These are phyloP conservation scores for Heliothis subflexa DNA, from an alignment of 1,140 invertebrate species.

Conservation along the genomic window DNA sequence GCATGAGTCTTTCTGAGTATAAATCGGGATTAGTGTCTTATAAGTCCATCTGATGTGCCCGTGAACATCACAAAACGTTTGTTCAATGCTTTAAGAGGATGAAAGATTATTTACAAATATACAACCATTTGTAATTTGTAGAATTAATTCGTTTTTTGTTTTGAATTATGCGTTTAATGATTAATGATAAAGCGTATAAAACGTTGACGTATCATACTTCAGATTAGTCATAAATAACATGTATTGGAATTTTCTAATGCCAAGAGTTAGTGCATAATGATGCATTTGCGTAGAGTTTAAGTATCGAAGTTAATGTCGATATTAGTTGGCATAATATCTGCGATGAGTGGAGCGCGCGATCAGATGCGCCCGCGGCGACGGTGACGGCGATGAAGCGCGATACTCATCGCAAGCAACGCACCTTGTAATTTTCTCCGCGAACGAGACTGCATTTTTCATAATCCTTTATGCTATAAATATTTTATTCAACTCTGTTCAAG, in stretches of 20 bases:
- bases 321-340: conserved; percentile 70
- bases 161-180: conserved; percentile 12
- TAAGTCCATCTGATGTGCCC: conserved; percentile 61
- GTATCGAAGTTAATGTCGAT: conserved; percentile 60
- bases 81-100: conserved; percentile 73
- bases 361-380: conserved; percentile 70
- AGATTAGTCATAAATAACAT: conserved; percentile 32
- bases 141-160: conserved; percentile 42
- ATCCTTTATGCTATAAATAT: conserved; percentile 24
- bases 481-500: background rate
- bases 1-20: conserved; percentile 68
- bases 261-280: conserved; percentile 40
- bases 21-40: conserved; percentile 79
- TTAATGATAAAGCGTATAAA: conserved; percentile 9
- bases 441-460: conserved; percentile 51
- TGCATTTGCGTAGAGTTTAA: conserved; percentile 32
- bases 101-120: conserved; percentile 62
- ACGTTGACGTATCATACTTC: background rate
- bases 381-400: conserved; percentile 71
- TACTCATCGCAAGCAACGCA: conserved; percentile 66
- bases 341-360: conserved; percentile 64
- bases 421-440: conserved; percentile 75
- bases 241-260: conserved; percentile 33
- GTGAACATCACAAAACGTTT: conserved; percentile 74
- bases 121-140: conserved; percentile 51